Evolutionary conservation across 2,888 invertebrate species (phyloP).

Genomic region (Archips crataeganus): DNA sequence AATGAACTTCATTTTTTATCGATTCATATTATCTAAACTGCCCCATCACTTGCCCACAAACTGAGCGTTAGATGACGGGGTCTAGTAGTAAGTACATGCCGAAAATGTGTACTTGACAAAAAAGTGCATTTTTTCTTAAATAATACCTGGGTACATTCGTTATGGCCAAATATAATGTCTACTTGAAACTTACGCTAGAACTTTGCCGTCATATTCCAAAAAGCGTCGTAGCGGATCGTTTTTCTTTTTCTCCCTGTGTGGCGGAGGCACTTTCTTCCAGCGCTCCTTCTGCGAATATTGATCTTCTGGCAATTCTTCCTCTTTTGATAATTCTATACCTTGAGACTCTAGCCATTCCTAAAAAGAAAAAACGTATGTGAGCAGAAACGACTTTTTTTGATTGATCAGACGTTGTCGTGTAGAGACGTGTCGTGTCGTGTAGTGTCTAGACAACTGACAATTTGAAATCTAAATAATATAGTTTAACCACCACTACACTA

Average conservation of each 20-base stretch:
- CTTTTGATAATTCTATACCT: conserved; percentile 90
- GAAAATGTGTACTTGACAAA: no score
- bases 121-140: no score
- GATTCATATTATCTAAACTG: no score
- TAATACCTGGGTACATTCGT: no score
- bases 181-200: conserved; percentile 85
- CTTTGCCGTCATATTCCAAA: conserved; percentile 92
- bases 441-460: not conserved
- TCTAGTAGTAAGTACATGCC: no score
- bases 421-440: not conserved
- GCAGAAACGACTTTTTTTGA: not conserved
- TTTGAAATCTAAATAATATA: not conserved
- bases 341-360: conserved; percentile 94
- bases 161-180: no score
- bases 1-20: no score
- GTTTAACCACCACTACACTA: no score
- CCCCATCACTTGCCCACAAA: no score
- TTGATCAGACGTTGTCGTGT: not conserved
- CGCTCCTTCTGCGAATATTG: conserved; percentile 86
- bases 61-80: no score
- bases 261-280: conserved; percentile 71
- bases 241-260: conserved; percentile 53
- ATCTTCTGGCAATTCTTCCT: conserved; percentile 90
- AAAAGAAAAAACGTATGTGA: conserved; percentile 17
- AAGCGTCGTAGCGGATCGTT: conserved; percentile 87